Evolutionary conservation across 2,888 invertebrate genomes (phyloP), one percentile per base, ranked within the genome.

Genomic region (Julus scanicus): DNA sequence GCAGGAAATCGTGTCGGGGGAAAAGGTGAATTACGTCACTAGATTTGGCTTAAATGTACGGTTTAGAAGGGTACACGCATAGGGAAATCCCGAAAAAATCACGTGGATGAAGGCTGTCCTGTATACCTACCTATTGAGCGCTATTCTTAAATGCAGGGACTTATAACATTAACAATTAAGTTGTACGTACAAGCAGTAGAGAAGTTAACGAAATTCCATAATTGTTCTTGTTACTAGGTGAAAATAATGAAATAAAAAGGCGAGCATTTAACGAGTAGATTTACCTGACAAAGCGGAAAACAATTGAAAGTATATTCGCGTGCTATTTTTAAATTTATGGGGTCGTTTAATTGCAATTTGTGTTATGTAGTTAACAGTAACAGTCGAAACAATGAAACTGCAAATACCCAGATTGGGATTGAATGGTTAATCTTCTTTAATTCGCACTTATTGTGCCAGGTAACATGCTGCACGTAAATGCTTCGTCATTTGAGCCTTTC

Each of bases 11-110:
- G 20, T 71, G 5, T 20, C 48, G 48, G 11, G 71, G n/a, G 5
- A 71, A 71, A 71, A 71, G 71, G 71, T 71, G 71, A 71, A 71
- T 71, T 17, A 71, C 71, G 71, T 71, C 71, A 71, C 29, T n/a
- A 71, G 29, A 71, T 29, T 71, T 71, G 29, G 71, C 71, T 71
- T 29, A 29, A 29, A 71, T 29, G 20, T 29, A 20, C 71, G 9
- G 29, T 71, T 20, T 29, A 9, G 71, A 71, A 6, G 48, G 6
- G 6, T 48, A 71, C 29, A 6, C 20, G 71, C 71, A 29, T 29
- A 71, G 71, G 71, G 71, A 71, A 71, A 71, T 71, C 71, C 71
- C 71, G 11, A 71, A 71, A 29, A 71, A 71, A 71, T n/a, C 29
- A 29, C 5, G n/a, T 8, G 71, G 29, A n/a, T 71, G 29, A 71